Conservation (phyloP, 2,113 vertebrate species). For the Notarius lentiginosus region DNA sequence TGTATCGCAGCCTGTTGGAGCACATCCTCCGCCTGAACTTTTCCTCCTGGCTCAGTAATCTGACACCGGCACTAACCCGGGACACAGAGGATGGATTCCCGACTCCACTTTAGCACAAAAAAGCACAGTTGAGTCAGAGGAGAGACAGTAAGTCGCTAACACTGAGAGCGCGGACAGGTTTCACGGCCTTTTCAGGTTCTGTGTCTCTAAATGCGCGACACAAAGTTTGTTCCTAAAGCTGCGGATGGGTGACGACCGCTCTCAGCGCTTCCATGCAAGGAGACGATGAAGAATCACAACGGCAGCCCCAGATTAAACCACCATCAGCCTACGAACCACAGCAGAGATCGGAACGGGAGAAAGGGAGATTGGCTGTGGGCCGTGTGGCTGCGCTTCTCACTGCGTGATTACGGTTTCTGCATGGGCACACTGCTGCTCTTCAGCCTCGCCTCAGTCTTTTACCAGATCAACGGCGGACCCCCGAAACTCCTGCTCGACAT, state of each 20-base stretch:
- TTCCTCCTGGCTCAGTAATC: conserved; percentile 72
- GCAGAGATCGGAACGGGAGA: conserved; percentile 67
- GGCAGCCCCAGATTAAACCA: conserved; percentile 71
- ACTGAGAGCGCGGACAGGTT: not conserved
- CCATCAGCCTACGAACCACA: conserved; percentile 71
- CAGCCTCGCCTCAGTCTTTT: conserved; percentile 88
- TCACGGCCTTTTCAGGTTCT: not conserved
- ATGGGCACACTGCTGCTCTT: conserved; percentile 90
- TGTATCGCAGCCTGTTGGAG: conserved; percentile 36
- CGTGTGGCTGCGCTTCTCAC: conserved; percentile 75
- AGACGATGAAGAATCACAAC: conserved; percentile 84
- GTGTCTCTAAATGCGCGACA: conserved; percentile 60
- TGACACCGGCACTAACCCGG: conserved; percentile 68
- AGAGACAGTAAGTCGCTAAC: no score
- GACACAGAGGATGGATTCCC: conserved; percentile 70
- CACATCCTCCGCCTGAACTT: conserved; percentile 62
- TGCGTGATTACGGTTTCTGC: conserved; percentile 90
- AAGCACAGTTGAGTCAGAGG: not conserved
- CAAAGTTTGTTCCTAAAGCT: conserved; percentile 67
- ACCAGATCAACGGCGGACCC: conserved; percentile 90
- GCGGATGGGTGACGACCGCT: conserved; percentile 79
- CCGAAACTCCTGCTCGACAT: conserved; percentile 89
- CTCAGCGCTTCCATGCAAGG: conserved; percentile 77
- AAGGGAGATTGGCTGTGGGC: conserved; percentile 68
- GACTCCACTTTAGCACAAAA: conserved; percentile 58